Conservation (phyloP, 2,113 vertebrate species). For the Gallinago undulata region DNA sequence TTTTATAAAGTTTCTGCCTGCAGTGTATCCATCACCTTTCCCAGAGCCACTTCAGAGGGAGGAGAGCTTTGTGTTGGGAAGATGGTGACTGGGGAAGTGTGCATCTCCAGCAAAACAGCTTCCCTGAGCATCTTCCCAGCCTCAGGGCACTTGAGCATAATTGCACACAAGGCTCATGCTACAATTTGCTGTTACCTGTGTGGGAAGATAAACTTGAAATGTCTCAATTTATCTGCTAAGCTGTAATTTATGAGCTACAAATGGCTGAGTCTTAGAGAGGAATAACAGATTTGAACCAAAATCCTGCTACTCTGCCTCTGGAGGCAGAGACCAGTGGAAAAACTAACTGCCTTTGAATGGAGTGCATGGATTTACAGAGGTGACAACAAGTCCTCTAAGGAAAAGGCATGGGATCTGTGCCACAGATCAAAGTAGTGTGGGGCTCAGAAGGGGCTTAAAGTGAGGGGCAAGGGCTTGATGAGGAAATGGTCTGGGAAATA, state of each 20-base stretch:
- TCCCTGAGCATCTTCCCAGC: neutral
- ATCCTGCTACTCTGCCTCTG: neutral
- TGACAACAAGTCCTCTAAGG: neutral
- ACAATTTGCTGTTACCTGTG: neutral
- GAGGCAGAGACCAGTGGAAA: neutral
- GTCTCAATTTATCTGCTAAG: neutral
- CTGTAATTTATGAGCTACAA: slow-evolving; percentile 17
- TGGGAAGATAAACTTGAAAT: slow-evolving; percentile 28
- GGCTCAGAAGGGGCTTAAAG: neutral
- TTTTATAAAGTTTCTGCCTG: neutral
- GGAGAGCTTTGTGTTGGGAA: neutral
- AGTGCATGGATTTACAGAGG: neutral
- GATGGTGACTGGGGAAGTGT: neutral
- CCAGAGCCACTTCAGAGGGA: neutral
- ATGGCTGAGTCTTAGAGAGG: neutral
- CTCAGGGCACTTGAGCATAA: neutral
- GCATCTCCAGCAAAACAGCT: neutral
- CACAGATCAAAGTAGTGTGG: neutral
- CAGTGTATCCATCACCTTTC: neutral
- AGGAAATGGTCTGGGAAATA: neutral
- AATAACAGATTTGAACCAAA: neutral
- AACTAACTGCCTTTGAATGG: neutral
- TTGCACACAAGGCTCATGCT: neutral
- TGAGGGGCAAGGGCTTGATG: neutral
- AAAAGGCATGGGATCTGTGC: neutral